Evolutionary conservation across 2,113 vertebrate species (phyloP), one percentile per base, ranked within the genome.

Genomic region (Quiscalus mexicanus): DNA sequence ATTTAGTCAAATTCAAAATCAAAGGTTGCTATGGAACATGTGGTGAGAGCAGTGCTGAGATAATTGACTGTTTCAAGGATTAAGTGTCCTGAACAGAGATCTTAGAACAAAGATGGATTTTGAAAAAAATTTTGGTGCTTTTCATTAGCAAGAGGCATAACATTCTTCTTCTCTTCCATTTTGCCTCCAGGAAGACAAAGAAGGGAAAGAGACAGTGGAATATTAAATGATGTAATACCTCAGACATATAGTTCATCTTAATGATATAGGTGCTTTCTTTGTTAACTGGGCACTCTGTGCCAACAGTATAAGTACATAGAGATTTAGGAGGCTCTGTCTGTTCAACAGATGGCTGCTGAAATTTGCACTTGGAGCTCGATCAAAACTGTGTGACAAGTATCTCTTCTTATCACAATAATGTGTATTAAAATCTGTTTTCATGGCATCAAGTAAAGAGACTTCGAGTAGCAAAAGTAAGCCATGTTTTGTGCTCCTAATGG

Each of bases 321-420:
- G 82, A 75, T 82, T 93, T 49, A 73, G n/a, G 53, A 78, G 69
- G 62, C 42, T 89, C 73, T 60, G 53, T 86, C 87, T 56, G 23
- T 82, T 95, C 35, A 60, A 53, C 62, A 82, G 65, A 89, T 59
- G 73, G n/a, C 76, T 93, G 87, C 78, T 96, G 65, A 89, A 95
- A 89, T 91, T 80, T 68, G 44, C 87, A 3, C 82, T 85, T 92
- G 60, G 33, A 95, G 63, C 47, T 90, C 15, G 47, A 79, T 91
- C 94, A 84, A 88, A 91, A 79, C 25, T 69, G 31, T 81, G 23
- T 70, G n/a, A 77, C 30, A 90, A 60, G 23, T 89, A 71, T n/a
- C 52, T 89, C n/a, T 83, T 70, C 56, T 50, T 74, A 89, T 41
- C 45, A 56, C 58, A 94, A 20, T 63, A 83, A 74, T 23, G 10